Evolutionary conservation across 1,140 invertebrate species (phyloP), one percentile per base, ranked within the genome.

Genomic region (Leptinotarsa undecemlineata): DNA sequence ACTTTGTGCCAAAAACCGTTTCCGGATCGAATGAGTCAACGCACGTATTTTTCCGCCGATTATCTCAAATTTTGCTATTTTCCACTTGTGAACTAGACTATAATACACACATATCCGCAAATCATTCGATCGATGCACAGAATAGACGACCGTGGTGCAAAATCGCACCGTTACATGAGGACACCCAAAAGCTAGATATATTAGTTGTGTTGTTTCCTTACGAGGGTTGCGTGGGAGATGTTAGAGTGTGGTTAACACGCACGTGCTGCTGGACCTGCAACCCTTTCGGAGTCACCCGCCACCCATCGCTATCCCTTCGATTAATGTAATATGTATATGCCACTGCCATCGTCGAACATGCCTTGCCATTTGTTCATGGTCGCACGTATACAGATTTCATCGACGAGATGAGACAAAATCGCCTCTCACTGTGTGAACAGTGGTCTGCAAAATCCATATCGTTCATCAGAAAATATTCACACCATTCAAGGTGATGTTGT

Each of bases 121-220:
- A 67, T 33, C 42, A 67, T 21, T 21, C 42, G 42, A 67, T 17
- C 42, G 42, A 67, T 67, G 64, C 64, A 23, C 64, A 21, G 23
- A 23, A 26, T 19, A 42, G 17, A 23, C 68, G 17, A 77, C 74
- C 73, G 71, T 80, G 77, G 79, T 80, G 79, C 72, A 80, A 77
- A 51, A 61, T 33, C 69, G 64, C 62, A 21, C 61, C 63, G 48
- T 20, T 72, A 63, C 69, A 21, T 48, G 73, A 75, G 63, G 78
- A 79, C 75, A 74, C 68, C 70, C 51, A 67, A 77, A 77, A 80
- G 76, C 79, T 80, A 80, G 79, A 81, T 80, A 78, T 78, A 79
- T 78, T 81, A 82, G 79, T 81, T 80, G 81, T 82, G 81, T 82
- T 82, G 81, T 82, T 82, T 82, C 81, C 81, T 82, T 82, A 81